Evolutionary conservation across 2,113 vertebrate genomes (phyloP).

Genomic region (Tachuris rubrigastra): DNA sequence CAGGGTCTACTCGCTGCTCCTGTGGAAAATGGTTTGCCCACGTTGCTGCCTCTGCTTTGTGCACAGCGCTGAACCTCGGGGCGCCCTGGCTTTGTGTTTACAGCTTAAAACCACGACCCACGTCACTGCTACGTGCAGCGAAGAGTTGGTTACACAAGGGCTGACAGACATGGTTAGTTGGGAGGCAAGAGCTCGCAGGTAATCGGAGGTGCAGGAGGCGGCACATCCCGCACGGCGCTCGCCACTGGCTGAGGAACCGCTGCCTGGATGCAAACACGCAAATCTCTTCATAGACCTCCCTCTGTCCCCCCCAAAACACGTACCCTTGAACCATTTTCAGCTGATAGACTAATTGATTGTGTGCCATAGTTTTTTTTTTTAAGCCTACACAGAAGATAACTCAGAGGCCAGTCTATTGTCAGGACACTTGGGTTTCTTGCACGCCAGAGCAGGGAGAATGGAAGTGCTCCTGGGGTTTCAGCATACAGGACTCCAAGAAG

Average conservation of each 20-base stretch:
- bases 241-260: background rate
- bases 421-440: background rate
- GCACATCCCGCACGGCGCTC: background rate
- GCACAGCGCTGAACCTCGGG: background rate
- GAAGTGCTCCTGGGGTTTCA: background rate
- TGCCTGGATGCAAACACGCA: background rate
- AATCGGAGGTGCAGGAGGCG: background rate
- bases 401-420: background rate
- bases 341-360: background rate
- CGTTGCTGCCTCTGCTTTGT: background rate
- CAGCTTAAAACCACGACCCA: background rate
- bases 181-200: conserved; percentile 10
- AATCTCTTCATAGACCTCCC: background rate
- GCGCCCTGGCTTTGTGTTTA: conserved; percentile 15
- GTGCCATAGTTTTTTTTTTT: background rate
- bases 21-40: background rate
- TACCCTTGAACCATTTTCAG: background rate
- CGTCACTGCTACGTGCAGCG: background rate
- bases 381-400: background rate
- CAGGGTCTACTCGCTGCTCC: background rate
- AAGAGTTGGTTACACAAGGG: background rate
- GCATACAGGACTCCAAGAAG: background rate
- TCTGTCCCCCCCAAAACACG: background rate
- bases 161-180: background rate
- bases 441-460: background rate